Evolutionary conservation across 37 sponge, comb jelly and placozoan genomes (phyloP).

Genomic region (Chondrilla cf. caribensis): DNA sequence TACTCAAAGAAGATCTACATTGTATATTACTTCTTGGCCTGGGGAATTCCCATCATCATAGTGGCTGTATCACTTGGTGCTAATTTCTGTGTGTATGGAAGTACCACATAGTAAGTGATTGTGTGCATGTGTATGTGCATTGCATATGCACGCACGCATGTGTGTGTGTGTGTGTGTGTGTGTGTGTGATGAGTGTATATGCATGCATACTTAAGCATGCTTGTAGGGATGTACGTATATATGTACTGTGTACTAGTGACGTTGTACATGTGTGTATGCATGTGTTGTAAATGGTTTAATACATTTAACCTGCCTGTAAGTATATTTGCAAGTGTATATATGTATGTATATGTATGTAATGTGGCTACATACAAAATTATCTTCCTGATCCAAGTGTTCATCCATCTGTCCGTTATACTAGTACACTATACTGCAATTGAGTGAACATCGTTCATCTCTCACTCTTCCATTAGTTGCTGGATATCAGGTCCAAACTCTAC

Average conservation of each 20-base stretch:
- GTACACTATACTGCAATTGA: no score
- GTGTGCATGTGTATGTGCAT: no score
- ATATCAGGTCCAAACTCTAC: conserved; percentile 20
- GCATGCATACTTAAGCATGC: no score
- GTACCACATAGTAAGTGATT: conserved; percentile 52
- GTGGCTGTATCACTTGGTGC: conserved; percentile 65
- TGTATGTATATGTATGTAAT: no score
- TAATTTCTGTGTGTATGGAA: conserved; percentile 72
- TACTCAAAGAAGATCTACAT: conserved; percentile 40
- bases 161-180: no score
- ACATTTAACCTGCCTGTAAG: no score
- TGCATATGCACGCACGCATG: no score
- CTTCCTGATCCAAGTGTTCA: no score
- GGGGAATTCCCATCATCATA: conserved; percentile 52
- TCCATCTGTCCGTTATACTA: no score
- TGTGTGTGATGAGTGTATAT: no score
- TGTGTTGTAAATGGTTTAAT: background rate
- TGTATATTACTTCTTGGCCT: conserved; percentile 52
- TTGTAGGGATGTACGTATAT: conserved; percentile 80
- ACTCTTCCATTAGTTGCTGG: conserved; percentile 45
- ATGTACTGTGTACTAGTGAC: conserved; percentile 37
- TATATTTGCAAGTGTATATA: conserved; percentile 40
- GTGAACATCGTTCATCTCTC: no score
- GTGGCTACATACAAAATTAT: no score
- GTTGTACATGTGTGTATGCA: conserved; percentile 31